Percentiles rank a stretch among this genome's conserved stretches.
Conservation (phyloP, 2,113 vertebrate species). For the Columba livia region DNA sequence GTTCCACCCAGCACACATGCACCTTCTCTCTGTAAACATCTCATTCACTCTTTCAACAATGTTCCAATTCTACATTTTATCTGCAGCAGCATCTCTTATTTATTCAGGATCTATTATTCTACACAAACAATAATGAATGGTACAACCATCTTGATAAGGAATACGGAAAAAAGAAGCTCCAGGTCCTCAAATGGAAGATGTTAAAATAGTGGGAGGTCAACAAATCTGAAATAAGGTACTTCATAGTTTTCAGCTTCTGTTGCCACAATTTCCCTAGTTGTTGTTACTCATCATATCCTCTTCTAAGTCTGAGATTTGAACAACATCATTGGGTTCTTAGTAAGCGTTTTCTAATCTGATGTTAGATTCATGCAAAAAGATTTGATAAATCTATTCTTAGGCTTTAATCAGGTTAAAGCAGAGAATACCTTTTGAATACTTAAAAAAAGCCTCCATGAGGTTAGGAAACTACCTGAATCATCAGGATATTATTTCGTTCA, state of each 20-base stretch:
- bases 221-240: neutral
- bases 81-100: neutral
- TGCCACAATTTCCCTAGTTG: neutral
- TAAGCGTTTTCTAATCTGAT: neutral
- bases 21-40: neutral
- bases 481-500: neutral
- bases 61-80: neutral
- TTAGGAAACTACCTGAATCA: neutral
- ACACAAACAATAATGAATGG: neutral
- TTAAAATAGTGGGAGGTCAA: neutral
- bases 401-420: neutral
- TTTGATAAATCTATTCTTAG: neutral
- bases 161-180: neutral
- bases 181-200: neutral
- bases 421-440: neutral
- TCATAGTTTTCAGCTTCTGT: neutral
- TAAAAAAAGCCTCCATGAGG: rapidly evolving
- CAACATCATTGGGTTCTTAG: neutral
- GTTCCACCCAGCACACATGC: rapidly evolving
- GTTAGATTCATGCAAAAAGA: neutral
- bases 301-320: neutral
- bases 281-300: neutral
- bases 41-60: neutral
- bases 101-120: neutral
- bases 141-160: neutral